phyloP scores from a whole-genome alignment of 2,797 vertebrate species.

The Pseudochirops cupreus region DNA sequence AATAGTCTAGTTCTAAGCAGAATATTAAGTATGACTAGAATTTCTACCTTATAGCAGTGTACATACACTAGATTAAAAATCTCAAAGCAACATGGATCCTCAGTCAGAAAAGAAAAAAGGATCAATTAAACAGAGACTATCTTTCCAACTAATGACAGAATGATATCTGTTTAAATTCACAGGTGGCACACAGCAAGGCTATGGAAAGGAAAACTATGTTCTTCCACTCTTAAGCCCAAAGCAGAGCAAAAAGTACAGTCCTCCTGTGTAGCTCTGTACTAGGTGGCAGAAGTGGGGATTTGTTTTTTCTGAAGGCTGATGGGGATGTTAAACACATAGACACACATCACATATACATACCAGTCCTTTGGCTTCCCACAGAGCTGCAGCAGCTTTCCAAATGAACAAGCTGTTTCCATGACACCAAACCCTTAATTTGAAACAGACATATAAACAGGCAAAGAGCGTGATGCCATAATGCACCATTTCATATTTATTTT shows the following conservation, averaged over 20 bases:
- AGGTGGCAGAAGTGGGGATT: constrained; percentile 63
- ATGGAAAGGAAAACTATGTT: constrained; percentile 31
- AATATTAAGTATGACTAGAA: not conserved
- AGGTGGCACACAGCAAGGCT: constrained; percentile 4
- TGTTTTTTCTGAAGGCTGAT: constrained; percentile 66
- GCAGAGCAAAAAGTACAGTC: constrained; percentile 46
- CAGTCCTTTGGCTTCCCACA: constrained; percentile 72
- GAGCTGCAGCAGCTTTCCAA: constrained; percentile 85
- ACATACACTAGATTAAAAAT: constrained; percentile 15
- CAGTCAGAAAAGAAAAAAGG: constrained; percentile 14
- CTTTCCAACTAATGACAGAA: constrained; percentile 48
- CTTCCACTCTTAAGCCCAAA: constrained; percentile 53
- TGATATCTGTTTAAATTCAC: not conserved
- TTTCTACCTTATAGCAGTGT: constrained; percentile 53
- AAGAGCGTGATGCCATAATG: constrained; percentile 78
- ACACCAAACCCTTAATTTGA: constrained; percentile 87
- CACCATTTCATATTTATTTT: constrained; percentile 79
- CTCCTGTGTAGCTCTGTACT: constrained; percentile 57
- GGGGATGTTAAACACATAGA: constrained; percentile 53
- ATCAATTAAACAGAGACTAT: constrained; percentile 35
- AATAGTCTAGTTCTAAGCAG: constrained; percentile 51
- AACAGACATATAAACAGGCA: constrained; percentile 82
- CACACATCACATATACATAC: not conserved
- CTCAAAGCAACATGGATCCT: constrained; percentile 46
- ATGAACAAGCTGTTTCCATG: constrained; percentile 88